These are phyloP conservation scores for Hirtodrosophila histrioides DNA, from an alignment of 2,888 invertebrate species.

Conservation along the genomic window DNA sequence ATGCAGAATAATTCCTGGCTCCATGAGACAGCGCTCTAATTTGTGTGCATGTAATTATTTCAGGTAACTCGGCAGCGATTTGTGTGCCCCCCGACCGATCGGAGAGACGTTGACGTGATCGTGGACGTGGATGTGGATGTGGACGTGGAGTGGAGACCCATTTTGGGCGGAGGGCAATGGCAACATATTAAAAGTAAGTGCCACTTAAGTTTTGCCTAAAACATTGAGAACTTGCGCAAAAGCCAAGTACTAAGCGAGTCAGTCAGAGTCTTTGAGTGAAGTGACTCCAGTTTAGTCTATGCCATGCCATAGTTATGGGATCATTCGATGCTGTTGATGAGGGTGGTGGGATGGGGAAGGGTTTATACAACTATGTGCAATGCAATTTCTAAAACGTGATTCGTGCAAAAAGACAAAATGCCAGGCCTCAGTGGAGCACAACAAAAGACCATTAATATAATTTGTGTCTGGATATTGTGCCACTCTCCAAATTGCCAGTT, in stretches of 20 bases:
- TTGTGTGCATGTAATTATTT: slow-evolving; percentile 77
- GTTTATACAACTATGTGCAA: slow-evolving; percentile 53
- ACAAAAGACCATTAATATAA: slow-evolving; percentile 80
- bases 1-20: slow-evolving; percentile 68
- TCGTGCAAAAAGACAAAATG: slow-evolving; percentile 77
- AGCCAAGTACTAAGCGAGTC: slow-evolving; percentile 31
- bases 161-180: slow-evolving; percentile 73
- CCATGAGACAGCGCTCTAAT: slow-evolving; percentile 66
- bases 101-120: too few species aligned
- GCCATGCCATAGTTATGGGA: slow-evolving; percentile 44
- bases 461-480: slow-evolving; percentile 76
- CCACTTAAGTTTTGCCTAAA: slow-evolving; percentile 62
- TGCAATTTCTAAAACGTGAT: slow-evolving; percentile 81
- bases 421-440: slow-evolving; percentile 46
- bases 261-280: slow-evolving; percentile 45
- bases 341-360: not conserved
- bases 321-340: slow-evolving; percentile 36
- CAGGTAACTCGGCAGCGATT: slow-evolving; percentile 71
- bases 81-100: slow-evolving; percentile 18
- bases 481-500: slow-evolving; percentile 53
- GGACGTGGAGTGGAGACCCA: slow-evolving; percentile 38
- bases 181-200: slow-evolving; percentile 78
- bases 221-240: slow-evolving; percentile 69
- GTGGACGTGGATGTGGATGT: too few species aligned
- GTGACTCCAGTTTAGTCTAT: slow-evolving; percentile 46